Evolutionary conservation across 1,140 invertebrate species (phyloP), one percentile per base, ranked within the genome.

Genomic region (Drosophila bocki): DNA sequence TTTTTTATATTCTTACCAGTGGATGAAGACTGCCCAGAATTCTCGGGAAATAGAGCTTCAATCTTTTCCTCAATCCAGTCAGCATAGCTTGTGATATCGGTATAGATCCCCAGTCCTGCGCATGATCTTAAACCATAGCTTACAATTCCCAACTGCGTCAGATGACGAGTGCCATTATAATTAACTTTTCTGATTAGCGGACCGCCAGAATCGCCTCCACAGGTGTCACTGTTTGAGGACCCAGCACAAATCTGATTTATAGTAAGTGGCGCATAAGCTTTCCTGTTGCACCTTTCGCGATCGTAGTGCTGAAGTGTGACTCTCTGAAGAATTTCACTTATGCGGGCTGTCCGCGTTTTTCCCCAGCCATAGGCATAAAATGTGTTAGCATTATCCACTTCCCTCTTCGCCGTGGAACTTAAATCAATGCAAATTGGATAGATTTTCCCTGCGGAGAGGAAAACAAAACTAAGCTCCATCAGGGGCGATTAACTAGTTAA

Each of bases 351-450:
- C 4, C 12, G 7, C 1, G 6, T 58, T 3, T 3, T n/a, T 0
- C 53, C 62, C 62, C 62, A 65, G 19, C 62, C 62, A 2, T 45
- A 35, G 15, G 53, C 53, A 6, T 17, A 12, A 3, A 65, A 47
- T 1, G 11, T 12, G 7, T 0, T 33, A 39, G 4, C 37, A 3
- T 3, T 0, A 2, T 58, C 37, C 9, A 65, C 53, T 1, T 9
- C 0, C 1, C 0, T 22, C 17, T 3, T 22, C 2, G 29, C 0
- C 6, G 3, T 2, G 1, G 12, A 6, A 9, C 13, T 3, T 32
- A 35, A 0, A 29, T 9, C 3, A 13, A 65, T 45, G 62, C 62
- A 65, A 1, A 65, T 35, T 8, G 53, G 62, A 9, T 17, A n/a
- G 33, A 65, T 15, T 3, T 2, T 0, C 1, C 0, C 62, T 65